A percentile compares a stretch with the other conserved stretches of the same genome.
Conservation (phyloP, 2,888 invertebrate genomes). For the Incurvaria masculella region DNA sequence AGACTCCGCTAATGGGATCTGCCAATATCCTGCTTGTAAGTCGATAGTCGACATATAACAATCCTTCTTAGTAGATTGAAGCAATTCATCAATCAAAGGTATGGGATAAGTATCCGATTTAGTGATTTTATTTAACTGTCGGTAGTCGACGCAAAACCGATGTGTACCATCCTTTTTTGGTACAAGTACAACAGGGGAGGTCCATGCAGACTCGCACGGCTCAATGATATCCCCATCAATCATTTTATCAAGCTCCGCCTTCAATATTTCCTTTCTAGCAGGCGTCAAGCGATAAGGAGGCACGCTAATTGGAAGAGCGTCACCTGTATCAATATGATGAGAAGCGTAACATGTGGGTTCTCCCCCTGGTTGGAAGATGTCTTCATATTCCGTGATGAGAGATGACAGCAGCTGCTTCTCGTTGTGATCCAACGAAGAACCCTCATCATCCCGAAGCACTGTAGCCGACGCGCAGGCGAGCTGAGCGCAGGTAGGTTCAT, state of each 20-base stretch:
- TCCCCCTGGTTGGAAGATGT: too few species aligned
- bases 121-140: slow-evolving; percentile 18
- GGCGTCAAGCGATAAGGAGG: too few species aligned
- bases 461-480: too few species aligned
- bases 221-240: slow-evolving; percentile 23
- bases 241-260: slow-evolving; percentile 22
- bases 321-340: too few species aligned
- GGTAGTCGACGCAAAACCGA: slow-evolving; percentile 26
- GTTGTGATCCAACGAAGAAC: too few species aligned
- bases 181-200: slow-evolving; percentile 26
- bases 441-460: too few species aligned
- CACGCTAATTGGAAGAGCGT: too few species aligned
- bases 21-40: slow-evolving; percentile 27
- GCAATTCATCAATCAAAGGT: slow-evolving; percentile 29
- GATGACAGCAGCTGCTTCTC: too few species aligned
- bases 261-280: slow-evolving; percentile 12
- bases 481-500: too few species aligned
- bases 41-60: slow-evolving; percentile 25
- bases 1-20: slow-evolving; percentile 16
- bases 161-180: slow-evolving; percentile 23
- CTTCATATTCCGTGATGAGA: too few species aligned
- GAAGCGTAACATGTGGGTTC: too few species aligned
- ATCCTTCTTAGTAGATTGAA: slow-evolving; percentile 22
- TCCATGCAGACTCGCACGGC: slow-evolving; percentile 25
- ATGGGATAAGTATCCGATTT: slow-evolving; percentile 24